Evolutionary conservation across 2,888 invertebrate genomes (phyloP).

Genomic region (Ichneumoninae sp.): DNA sequence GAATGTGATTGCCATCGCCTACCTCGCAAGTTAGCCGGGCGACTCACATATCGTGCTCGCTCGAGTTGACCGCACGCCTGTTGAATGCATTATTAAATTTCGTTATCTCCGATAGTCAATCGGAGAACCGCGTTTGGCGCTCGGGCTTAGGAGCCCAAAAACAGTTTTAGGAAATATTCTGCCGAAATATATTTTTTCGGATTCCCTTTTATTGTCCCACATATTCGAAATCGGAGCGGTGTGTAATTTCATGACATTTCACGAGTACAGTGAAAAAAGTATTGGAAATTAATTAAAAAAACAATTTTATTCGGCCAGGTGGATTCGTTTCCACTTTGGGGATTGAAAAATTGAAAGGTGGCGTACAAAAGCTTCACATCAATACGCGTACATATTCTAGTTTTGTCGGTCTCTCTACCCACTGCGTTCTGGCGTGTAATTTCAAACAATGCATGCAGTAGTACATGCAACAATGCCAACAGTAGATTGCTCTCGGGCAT

Average conservation of each 20-base stretch:
- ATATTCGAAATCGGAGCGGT: background rate
- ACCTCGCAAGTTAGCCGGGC: conserved; percentile 18
- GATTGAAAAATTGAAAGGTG: conserved; percentile 37
- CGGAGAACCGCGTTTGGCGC: background rate
- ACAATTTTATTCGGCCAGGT: conserved; percentile 1
- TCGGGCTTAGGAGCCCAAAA: background rate
- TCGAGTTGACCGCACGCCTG: background rate
- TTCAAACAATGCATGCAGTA: conserved; percentile 52
- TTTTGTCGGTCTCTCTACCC: conserved; percentile 30
- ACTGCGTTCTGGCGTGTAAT: conserved; percentile 39
- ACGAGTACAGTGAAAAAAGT: conserved; percentile 13
- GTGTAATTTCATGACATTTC: background rate
- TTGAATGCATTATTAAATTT: conserved; percentile 42
- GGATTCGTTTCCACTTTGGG: conserved; percentile 36
- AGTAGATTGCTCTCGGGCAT: conserved; percentile 32
- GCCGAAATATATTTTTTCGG: background rate
- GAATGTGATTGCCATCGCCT: conserved; percentile 63
- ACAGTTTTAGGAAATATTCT: background rate
- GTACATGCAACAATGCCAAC: background rate
- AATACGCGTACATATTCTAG: background rate
- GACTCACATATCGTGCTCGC: conserved; percentile 19
- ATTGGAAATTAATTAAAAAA: conserved; percentile 16
- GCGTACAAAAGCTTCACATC: background rate
- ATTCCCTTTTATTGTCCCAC: background rate
- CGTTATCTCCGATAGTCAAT: conserved; percentile 25